Evolutionary conservation across 2,888 invertebrate species (phyloP).

Genomic region (Tridacna gigas): DNA sequence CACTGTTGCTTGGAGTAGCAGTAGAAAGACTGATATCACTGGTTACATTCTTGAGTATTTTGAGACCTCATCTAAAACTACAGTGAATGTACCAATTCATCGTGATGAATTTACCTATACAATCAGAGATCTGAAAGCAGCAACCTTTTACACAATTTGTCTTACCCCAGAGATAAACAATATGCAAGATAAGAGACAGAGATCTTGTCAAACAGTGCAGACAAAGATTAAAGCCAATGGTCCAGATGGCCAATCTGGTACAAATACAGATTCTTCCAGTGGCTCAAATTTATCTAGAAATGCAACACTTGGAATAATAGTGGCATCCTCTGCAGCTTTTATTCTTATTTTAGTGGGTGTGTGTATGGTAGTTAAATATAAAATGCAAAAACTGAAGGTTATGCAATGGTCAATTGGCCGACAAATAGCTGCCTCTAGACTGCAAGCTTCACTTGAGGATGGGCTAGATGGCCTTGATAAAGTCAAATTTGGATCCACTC

Average conservation of each 20-base stretch:
- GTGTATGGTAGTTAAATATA: slow-evolving; percentile 57
- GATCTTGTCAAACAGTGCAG: slow-evolving; percentile 45
- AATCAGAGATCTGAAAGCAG: slow-evolving; percentile 38
- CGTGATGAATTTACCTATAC: slow-evolving; percentile 27
- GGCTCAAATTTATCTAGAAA: slow-evolving; percentile 32
- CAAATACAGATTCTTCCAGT: slow-evolving; percentile 1
- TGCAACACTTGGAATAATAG: slow-evolving; percentile 38
- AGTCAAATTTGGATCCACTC: slow-evolving; percentile 31
- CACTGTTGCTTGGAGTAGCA: slow-evolving; percentile 43
- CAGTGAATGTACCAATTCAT: slow-evolving; percentile 30
- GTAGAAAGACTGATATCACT: slow-evolving; percentile 32
- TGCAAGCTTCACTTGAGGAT: slow-evolving; percentile 2
- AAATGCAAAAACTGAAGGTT: slow-evolving; percentile 49
- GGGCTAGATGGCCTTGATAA: slow-evolving; percentile 6
- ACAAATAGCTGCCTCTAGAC: slow-evolving; percentile 9
- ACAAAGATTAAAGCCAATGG: slow-evolving; percentile 26
- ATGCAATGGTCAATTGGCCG: slow-evolving; percentile 34
- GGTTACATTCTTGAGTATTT: slow-evolving; percentile 53
- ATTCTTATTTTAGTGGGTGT: slow-evolving; percentile 48
- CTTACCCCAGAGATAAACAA: slow-evolving; percentile 51
- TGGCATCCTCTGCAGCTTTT: slow-evolving; percentile 41
- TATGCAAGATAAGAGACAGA: not conserved
- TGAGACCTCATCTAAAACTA: slow-evolving; percentile 10
- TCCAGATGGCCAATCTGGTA: slow-evolving; percentile 2
- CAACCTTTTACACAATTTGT: slow-evolving; percentile 50